Base-by-base conservation (phyloP, 2,888 invertebrate genomes). In the Phyllotreta striolata region DNA sequence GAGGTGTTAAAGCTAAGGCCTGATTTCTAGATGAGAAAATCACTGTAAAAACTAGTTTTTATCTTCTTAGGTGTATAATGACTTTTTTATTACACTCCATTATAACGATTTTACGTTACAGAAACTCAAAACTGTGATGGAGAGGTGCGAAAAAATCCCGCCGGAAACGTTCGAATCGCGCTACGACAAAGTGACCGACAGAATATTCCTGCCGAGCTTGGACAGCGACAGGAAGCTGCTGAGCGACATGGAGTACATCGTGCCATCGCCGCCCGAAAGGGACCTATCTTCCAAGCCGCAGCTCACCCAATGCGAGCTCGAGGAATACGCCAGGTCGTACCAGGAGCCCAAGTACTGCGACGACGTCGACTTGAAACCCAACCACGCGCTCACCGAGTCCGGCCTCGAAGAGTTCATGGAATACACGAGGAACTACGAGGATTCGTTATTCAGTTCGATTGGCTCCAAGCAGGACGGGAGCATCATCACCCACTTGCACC, bases 241-340 rank as follows among this genome's bases (percentile, higher is more conserved):
- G 54, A 88, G 87, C 55, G 89, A 89, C 73, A 80, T 81, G 69
- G 88, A 89, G 73, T 89, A 89, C 80, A 85, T 84, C 74, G 87
- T 88, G 62, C 89, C 89, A 40, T 89, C 90, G 14, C 89, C 89
- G 10, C 90, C 90, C 0, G 90, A 90, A 80, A 79, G 89, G 64
- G 90, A 90, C 61, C 79, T 84, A 63, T 82, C 70, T 80, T 82
- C 63, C 57, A 79, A 80, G 69, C 78, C 80, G 6, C 80, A 80
- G 55, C 73, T 81, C 68, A 89, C 88, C 47, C 88, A 89, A 77
- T 88, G 88, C 54, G 90, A 90, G 74, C 83, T 90, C 65, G 90
- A 90, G 78, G 87, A 89, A 73, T 90, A 90, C 76, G 87, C 88
- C 70, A 85, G 88, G 66, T 86, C 86, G 69, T 88, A 88, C 77